Percentiles rank a stretch among this genome's conserved stretches.
These are phyloP conservation scores for Stenolophus ochropezus DNA, from an alignment of 2,888 invertebrate genomes.

Conservation along the genomic window DNA sequence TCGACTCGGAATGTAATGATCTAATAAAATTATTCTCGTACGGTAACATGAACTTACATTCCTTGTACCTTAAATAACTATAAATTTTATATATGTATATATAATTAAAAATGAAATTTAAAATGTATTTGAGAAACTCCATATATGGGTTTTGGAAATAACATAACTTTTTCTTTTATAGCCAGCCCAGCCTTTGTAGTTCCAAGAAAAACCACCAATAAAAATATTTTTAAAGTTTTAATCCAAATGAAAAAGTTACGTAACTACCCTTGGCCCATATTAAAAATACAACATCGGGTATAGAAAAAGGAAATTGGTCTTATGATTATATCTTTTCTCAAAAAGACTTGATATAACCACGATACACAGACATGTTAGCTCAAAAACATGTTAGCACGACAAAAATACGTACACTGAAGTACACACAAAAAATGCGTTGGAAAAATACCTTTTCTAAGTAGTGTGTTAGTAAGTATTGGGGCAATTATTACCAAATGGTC, in stretches of 20 bases:
- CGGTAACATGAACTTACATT: no score
- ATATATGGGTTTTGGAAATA: not conserved
- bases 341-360: not conserved
- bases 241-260: no score
- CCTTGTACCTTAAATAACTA: no score
- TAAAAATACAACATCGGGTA: no score
- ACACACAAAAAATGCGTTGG: not conserved
- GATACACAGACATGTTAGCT: slow-evolving; percentile 15
- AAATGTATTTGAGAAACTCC: slow-evolving; percentile 6
- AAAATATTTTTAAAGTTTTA: no score
- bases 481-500: slow-evolving; percentile 85
- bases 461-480: slow-evolving; percentile 33
- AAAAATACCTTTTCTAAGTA: slow-evolving; percentile 21
- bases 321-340: not conserved
- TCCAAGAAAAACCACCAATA: no score
- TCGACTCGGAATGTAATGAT: no score
- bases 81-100: not conserved
- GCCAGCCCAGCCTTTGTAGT: no score
- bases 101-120: not conserved
- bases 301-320: not conserved
- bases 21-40: no score
- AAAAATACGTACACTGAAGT: not conserved
- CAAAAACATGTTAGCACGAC: slow-evolving; percentile 16
- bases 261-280: no score
- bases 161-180: not conserved